Percentiles rank a stretch among this genome's conserved stretches.
phyloP scores from a whole-genome alignment of 2,113 vertebrate species.

The Shinisaurus crocodilurus region DNA sequence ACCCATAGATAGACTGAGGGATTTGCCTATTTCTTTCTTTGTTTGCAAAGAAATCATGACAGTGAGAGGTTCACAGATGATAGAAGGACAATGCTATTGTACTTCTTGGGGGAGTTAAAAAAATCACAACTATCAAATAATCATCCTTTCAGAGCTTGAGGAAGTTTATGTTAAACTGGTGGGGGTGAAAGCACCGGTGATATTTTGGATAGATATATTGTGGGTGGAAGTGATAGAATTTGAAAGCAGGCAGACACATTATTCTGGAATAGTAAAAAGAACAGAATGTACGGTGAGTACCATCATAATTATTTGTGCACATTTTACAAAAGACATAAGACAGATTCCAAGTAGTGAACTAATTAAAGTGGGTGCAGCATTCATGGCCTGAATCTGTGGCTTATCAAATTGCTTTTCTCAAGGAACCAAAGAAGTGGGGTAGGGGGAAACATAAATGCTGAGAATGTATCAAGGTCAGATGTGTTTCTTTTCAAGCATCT shows the following conservation, averaged over 20 bases:
- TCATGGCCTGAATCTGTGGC: neutral
- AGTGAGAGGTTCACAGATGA: no score
- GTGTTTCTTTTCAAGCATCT: neutral
- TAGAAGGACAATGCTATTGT: neutral
- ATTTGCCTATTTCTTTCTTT: neutral
- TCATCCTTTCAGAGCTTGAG: neutral
- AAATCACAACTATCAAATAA: neutral
- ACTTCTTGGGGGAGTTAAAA: neutral
- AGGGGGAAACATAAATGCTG: neutral
- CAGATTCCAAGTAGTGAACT: slow-evolving; percentile 1
- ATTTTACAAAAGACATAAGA: neutral
- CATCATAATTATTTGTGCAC: neutral
- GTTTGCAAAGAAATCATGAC: neutral
- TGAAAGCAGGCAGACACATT: neutral
- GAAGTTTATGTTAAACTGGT: neutral
- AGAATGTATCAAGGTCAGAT: neutral
- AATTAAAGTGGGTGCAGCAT: neutral
- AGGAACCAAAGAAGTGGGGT: neutral
- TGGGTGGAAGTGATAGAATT: slow-evolving; percentile 5
- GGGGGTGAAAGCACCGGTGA: neutral
- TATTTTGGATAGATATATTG: slow-evolving; percentile 7
- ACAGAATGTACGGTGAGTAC: neutral
- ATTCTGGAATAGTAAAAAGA: neutral
- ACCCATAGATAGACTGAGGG: neutral
- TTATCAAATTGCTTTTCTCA: slow-evolving; percentile 16